phyloP scores from a whole-genome alignment of 64 coral and sea anemone species.

The Stichodactyla helianthus region DNA sequence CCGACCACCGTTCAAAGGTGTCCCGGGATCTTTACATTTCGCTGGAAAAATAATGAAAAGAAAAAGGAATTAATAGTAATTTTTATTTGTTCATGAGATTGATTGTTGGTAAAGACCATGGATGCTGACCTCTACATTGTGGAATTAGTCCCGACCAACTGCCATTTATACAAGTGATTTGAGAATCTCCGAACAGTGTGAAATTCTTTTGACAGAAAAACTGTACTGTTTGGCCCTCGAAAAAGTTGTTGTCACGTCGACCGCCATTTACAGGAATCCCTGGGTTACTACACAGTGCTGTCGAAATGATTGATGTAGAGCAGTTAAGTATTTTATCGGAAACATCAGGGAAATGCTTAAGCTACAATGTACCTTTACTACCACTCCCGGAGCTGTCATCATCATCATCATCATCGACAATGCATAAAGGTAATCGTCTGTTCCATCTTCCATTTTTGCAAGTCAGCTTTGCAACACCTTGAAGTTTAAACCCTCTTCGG shows the following conservation, averaged over 20 bases:
- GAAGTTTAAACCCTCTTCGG: constrained; percentile 1
- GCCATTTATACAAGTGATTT: constrained; percentile 35
- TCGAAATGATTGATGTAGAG: not conserved
- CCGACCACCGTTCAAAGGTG: constrained; percentile 25
- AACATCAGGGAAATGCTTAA: too few species aligned
- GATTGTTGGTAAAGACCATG: too few species aligned
- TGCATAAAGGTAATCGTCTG: constrained; percentile 6
- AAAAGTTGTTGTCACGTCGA: constrained; percentile 15
- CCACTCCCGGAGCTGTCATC: not conserved
- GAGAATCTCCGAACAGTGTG: constrained; percentile 1
- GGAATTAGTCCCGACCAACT: constrained; percentile 11
- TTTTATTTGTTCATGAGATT: too few species aligned
- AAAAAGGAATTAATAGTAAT: too few species aligned
- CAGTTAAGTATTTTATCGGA: not conserved
- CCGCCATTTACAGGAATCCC: constrained; percentile 38
- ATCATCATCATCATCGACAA: not conserved
- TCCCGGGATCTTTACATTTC: constrained; percentile 33
- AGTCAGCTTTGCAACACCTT: constrained; percentile 21
- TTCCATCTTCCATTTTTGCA: constrained; percentile 53
- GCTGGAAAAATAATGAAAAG: not conserved
- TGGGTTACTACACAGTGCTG: constrained; percentile 20
- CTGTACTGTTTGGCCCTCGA: constrained; percentile 16
- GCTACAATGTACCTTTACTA: not conserved
- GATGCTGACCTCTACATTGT: not conserved
- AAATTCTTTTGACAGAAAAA: constrained; percentile 22